Base-by-base conservation (phyloP, 2,797 vertebrate species). In the Enteromius treurensis region DNA sequence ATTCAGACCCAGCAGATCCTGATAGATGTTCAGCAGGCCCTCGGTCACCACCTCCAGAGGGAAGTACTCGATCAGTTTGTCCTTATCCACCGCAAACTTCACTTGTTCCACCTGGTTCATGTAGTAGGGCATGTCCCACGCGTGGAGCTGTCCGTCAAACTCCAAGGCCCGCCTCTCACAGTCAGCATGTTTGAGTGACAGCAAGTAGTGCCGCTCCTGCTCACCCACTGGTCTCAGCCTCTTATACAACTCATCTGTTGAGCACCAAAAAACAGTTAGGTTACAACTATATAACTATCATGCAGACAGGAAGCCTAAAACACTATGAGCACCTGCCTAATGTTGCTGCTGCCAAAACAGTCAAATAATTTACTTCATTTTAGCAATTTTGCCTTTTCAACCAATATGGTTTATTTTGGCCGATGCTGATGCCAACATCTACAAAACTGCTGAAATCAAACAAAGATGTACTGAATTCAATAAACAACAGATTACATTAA, bases 61-160 rank as follows among this genome's bases (percentile, higher is more conserved):
- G 88, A 99, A 99, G 85, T 97, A 98, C 86, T 99, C 96, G 21
- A 97, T 95, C 64, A 99, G 94, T 82, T 96, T 95, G 91, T 98
- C 97, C 89, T 98, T 98, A 91, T 99, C 94, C 81, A 99, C 92
- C 0, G 96, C 95, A 60, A 97, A 99, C 91, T 96, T 96, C 89
- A 97, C 94, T 88, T 96, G 95, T 91, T 99, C 96, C 81, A 97
- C 96, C 86, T 95, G 96, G 71, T 95, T 97, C 96, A 98, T 97
- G 88, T 97, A 99, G 88, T 98, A 99, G 65, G 95, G 95, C 49
- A 98, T 89, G 91, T 99, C 98, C 98, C 98, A 99, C 2, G 96
- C 97, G 9, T 97, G 95, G 90, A 98, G 96, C 92, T 91, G 95
- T 76, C 94, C 95, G 7, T 99, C 97, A n/a, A 94, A 98, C 15